These are phyloP conservation scores for Anastrepha obliqua DNA, from an alignment of 1,140 invertebrate species.

Conservation along the genomic window DNA sequence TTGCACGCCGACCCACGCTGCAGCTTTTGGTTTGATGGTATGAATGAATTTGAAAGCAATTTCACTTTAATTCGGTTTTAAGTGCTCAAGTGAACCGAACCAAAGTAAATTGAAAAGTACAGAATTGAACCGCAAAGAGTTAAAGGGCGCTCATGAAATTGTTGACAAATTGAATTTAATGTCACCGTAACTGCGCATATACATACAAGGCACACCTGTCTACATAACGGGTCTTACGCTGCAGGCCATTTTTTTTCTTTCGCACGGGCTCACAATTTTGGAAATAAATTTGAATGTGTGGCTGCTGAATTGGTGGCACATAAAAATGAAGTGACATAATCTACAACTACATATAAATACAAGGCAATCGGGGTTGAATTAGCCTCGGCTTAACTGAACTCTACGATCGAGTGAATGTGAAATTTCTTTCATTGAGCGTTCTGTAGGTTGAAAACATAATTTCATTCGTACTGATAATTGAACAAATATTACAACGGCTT, in stretches of 20 bases:
- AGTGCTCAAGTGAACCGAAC: conserved; percentile 6
- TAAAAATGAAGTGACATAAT: not conserved
- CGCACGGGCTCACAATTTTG: not conserved
- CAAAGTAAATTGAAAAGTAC: conserved; percentile 7
- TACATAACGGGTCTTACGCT: not conserved
- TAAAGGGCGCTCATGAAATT: conserved; percentile 22
- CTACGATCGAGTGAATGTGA: too few species aligned
- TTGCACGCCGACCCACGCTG: too few species aligned
- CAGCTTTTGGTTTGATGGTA: too few species aligned
- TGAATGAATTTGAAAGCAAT: too few species aligned
- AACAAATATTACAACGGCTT: too few species aligned
- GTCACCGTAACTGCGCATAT: not conserved
- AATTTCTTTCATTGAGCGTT: too few species aligned
- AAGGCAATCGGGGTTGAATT: too few species aligned
- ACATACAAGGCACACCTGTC: not conserved
- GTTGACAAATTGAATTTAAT: conserved; percentile 43
- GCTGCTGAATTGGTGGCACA: not conserved
- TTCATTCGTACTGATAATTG: too few species aligned
- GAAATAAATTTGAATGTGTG: not conserved
- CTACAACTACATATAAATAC: not conserved
- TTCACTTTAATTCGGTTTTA: conserved; percentile 14
- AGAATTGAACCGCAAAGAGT: not conserved
- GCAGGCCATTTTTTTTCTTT: not conserved
- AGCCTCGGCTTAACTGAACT: too few species aligned
- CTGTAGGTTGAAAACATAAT: too few species aligned